Evolutionary conservation across 2,888 invertebrate species (phyloP), one percentile per base, ranked within the genome.

Genomic region (Phorcus lineatus): DNA sequence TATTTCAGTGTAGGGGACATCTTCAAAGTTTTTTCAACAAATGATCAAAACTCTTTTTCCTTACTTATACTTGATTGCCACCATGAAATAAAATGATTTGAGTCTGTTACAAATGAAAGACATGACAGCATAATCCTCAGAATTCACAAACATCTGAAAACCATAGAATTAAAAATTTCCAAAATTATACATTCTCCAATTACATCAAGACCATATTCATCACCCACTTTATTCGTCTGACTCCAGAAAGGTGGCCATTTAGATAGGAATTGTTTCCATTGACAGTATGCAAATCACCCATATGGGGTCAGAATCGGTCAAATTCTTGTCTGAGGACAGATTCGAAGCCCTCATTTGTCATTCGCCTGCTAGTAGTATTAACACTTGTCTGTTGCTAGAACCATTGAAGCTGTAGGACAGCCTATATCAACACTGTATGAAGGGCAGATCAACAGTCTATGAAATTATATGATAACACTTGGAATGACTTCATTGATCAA

Each of bases 391-490:
- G 62, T 3, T 9, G 62, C 6, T 13, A 62, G 28, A 9, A 62
- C 62, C 28, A 62, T 22, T 28, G 17, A 28, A 13, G 24, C 24
- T 24, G 28, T 16, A 62, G 28, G 24, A 24, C 62, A 62, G 62
- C 24, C 28, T 17, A 24, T 62, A 24, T 28, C 24, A 62, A 62
- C 62, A 62, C 28, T 28, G 62, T 62, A 22, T 24, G 62, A 24
- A 62, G 13, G 47, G 7, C 36, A 62, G 62, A 62, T 62, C 62
- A 62, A 62, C 62, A 62, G 62, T 62, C 62, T 62, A 62, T 62
- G 62, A 62, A 62, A 62, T 62, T 62, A 62, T 24, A 62, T 24
- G 62, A 62, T 62, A 62, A 62, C 62, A 62, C 62, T 62, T 24
- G 62, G 28, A 62, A 62, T 62, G 62, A 62, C 28, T 62, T 24